A percentile compares a stretch with the other conserved stretches of the same genome.
Conservation (phyloP, 2,113 vertebrate genomes). For the Mormyrus lacerda region DNA sequence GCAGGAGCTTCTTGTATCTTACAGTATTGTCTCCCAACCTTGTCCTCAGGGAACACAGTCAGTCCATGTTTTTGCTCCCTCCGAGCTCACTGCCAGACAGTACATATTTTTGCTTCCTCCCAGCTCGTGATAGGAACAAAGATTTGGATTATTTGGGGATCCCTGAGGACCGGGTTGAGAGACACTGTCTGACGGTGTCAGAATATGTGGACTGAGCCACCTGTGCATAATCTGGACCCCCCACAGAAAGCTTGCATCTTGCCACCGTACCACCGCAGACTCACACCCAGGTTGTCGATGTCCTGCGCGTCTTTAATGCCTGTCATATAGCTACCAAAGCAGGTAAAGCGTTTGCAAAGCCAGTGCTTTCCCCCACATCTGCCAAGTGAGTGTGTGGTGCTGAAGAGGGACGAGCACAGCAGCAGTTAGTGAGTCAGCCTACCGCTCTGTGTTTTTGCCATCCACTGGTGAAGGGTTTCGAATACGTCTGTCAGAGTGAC, state of each 20-base stretch:
- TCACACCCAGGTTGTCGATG: not conserved
- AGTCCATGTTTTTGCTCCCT: not conserved
- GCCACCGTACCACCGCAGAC: not conserved
- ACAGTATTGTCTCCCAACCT: not conserved
- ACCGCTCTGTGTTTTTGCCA: constrained; percentile 11
- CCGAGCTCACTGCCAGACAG: not conserved
- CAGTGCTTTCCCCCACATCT: not conserved
- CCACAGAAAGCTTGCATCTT: not conserved
- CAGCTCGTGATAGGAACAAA: not conserved
- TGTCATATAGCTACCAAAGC: not conserved
- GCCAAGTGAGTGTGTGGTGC: not conserved
- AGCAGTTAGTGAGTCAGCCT: not conserved
- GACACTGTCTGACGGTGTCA: not conserved
- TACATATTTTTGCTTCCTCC: not conserved
- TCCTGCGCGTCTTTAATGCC: not conserved
- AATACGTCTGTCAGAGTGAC: constrained; percentile 36
- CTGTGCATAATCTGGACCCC: not conserved
- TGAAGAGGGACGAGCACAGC: not conserved
- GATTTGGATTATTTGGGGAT: not conserved
- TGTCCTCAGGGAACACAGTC: not conserved
- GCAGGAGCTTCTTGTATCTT: not conserved
- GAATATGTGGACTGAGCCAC: not conserved
- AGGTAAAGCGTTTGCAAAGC: constrained; percentile 15
- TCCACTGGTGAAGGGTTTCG: constrained; percentile 48
- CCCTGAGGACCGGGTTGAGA: not conserved